A percentile compares a stretch with the other conserved stretches of the same genome.
These are phyloP conservation scores for Cephalopholis sonnerati DNA, from an alignment of 2,113 vertebrate genomes.

Conservation along the genomic window DNA sequence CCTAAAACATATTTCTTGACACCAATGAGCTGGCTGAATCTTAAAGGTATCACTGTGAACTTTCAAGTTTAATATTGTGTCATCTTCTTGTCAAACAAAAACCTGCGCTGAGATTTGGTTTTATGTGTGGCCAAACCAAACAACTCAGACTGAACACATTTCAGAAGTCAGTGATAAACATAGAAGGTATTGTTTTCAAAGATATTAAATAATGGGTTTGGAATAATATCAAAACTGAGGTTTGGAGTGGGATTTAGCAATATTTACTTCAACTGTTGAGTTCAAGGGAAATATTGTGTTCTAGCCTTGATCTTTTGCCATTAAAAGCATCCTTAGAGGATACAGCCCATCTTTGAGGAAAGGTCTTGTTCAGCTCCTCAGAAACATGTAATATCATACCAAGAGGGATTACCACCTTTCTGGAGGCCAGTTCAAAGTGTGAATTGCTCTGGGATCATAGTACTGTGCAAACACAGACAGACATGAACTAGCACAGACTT, in stretches of 20 bases:
- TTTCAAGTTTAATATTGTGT: slow-evolving; percentile 8
- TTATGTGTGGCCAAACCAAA: neutral
- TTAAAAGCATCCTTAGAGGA: neutral
- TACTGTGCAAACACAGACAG: slow-evolving; percentile 39
- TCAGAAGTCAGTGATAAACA: neutral
- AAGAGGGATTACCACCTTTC: slow-evolving; percentile 11
- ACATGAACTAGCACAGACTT: neutral
- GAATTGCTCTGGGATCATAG: slow-evolving; percentile 33
- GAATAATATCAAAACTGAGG: neutral
- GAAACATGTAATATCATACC: slow-evolving; percentile 20
- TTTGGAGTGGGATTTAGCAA: neutral
- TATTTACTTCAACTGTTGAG: neutral
- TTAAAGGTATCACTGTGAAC: neutral
- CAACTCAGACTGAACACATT: neutral
- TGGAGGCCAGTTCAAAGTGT: slow-evolving; percentile 16
- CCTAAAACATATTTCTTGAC: neutral
- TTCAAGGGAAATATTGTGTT: neutral
- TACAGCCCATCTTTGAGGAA: neutral
- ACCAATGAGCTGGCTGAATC: neutral
- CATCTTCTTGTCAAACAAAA: slow-evolving; percentile 26
- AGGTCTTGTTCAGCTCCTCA: neutral
- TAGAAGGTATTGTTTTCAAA: neutral
- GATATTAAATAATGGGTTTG: neutral
- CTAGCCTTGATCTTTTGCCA: neutral
- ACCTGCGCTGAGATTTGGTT: neutral